Evolutionary conservation across 2,888 invertebrate genomes (phyloP), one percentile per base, ranked within the genome.

Genomic region (Allolobophora icterica): DNA sequence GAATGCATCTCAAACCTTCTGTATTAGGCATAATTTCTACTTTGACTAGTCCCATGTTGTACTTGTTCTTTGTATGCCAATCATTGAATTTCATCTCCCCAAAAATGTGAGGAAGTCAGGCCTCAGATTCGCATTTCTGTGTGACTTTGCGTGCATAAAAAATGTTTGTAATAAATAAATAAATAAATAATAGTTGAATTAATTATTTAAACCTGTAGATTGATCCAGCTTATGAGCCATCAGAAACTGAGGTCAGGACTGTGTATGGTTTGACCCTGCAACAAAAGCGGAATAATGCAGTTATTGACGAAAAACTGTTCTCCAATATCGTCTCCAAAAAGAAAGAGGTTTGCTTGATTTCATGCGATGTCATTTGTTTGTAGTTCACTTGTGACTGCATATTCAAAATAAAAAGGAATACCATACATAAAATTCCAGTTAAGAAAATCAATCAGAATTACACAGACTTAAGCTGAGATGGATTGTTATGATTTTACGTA

Each of bases 261-360:
- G 95, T 98, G 38, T 98, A 97, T 94, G 98, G 98, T 1, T 95
- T 98, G 87, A 97, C 97, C 11, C 95, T 98, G 95, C 97, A 98
- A 94, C 98, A 98, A 95, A 97, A 97, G 94, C 96, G 99, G 84
- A 99, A 99, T 95, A 97, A 98, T 95, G 98, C 97, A 0, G 96
- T 96, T 84, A 98, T 99, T 93, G 97, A 97, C 92, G 95, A 96
- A 3, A 96, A 96, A 0, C 95, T 98, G 0, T 98, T 99, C 95
- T 95, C 96, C 13, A 98, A 98, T 95, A 95, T 99, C 89, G 98
- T 98, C 0, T 95, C 96, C 4, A 97, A 97, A 0, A 96, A 96
- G 90, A 97, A 96, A 91, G 97, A 97, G 91, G 96, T 96, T 93
- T 93, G 94, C 90, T n/a, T 52, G 8, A n/a, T n/a, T 71, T 71